Evolutionary conservation across 2,797 vertebrate species (phyloP).

Genomic region (Sebastolobus altivelis): DNA sequence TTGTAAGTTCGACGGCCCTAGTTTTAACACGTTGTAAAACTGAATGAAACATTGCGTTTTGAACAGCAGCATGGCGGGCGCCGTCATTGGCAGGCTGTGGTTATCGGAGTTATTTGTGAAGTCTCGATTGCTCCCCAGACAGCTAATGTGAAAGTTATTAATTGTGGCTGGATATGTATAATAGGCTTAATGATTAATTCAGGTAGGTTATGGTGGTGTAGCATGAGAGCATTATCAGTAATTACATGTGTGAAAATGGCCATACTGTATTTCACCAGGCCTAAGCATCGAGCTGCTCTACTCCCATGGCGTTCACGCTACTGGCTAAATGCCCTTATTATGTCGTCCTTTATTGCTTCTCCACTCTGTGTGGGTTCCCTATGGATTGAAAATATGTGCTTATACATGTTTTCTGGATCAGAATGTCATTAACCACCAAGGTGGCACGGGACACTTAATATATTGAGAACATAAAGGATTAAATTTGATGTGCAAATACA

Average conservation of each 20-base stretch:
- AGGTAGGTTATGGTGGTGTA: constrained; percentile 32
- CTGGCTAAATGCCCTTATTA: constrained; percentile 39
- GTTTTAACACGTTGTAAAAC: no score
- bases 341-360: constrained; percentile 49
- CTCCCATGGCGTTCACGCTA: constrained; percentile 16
- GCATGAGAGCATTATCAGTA: constrained; percentile 36
- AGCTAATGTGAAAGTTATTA: constrained; percentile 46
- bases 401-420: constrained; percentile 3
- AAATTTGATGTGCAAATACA: not conserved
- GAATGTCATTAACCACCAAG: constrained; percentile 7
- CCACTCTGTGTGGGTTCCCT: constrained; percentile 17
- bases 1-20: no score
- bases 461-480: constrained; percentile 3
- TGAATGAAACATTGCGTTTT: no score
- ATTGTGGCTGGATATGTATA: constrained; percentile 47
- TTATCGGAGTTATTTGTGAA: constrained; percentile 55
- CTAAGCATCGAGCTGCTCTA: constrained; percentile 12
- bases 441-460: not conserved
- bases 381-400: constrained; percentile 25
- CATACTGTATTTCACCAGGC: constrained; percentile 15
- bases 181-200: constrained; percentile 58
- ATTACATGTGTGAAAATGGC: constrained; percentile 57
- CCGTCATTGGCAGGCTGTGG: constrained; percentile 16
- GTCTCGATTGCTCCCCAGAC: constrained; percentile 52
- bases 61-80: not conserved